These are phyloP conservation scores for Papilio elwesi DNA, from an alignment of 2,888 invertebrate genomes.

Conservation along the genomic window DNA sequence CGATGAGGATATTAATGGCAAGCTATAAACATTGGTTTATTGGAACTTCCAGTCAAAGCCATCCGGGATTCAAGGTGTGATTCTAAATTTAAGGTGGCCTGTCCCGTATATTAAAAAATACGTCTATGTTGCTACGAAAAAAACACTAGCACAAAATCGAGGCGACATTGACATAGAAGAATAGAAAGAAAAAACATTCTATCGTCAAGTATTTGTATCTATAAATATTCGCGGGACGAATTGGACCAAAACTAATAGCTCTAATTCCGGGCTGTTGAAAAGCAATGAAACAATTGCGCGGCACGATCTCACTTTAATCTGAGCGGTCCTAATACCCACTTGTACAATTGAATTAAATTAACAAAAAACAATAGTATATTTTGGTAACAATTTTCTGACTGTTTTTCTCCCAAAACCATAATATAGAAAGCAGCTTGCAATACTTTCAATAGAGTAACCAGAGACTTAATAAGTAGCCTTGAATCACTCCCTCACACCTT, in stretches of 20 bases:
- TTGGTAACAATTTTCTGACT: too few species aligned
- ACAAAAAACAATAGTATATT: too few species aligned
- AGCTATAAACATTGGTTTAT: background rate
- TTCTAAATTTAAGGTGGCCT: background rate
- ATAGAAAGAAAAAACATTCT: background rate
- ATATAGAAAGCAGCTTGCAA: too few species aligned
- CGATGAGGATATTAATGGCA: background rate
- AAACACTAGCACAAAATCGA: too few species aligned
- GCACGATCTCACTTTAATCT: background rate
- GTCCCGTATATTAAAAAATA: background rate
- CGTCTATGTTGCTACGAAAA: too few species aligned
- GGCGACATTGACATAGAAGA: background rate
- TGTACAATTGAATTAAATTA: too few species aligned
- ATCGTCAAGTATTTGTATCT: background rate
- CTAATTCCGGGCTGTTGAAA: conserved; percentile 1
- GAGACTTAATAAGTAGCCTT: too few species aligned
- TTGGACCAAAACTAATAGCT: background rate
- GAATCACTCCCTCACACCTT: too few species aligned
- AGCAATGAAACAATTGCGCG: conserved; percentile 10
- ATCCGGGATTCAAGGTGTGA: background rate
- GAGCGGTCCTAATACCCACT: background rate
- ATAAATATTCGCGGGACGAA: conserved; percentile 7
- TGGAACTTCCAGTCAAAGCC: background rate
- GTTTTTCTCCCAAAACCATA: too few species aligned
- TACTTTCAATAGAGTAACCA: too few species aligned